phyloP scores from a whole-genome alignment of 2,797 vertebrate genomes.

The Eulemur mongoz region DNA sequence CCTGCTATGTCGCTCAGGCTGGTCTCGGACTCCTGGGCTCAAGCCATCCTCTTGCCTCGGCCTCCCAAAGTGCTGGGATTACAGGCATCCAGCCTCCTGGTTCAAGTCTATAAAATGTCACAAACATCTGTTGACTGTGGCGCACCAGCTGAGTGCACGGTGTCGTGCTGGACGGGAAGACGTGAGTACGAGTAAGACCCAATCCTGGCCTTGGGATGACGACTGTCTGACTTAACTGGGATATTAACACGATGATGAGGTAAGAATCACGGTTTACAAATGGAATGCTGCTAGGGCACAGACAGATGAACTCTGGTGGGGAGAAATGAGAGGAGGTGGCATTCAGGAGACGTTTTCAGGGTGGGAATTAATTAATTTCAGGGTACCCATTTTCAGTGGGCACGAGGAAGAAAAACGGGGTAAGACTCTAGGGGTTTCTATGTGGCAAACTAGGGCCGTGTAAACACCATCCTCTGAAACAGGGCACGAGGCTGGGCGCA shows the following conservation, averaged over 20 bases:
- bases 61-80: too few species aligned
- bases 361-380: neutral
- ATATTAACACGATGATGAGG: accelerated
- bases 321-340: neutral
- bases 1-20: too few species aligned
- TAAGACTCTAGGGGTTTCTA: neutral
- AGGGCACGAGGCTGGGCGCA: neutral
- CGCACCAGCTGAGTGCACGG: neutral
- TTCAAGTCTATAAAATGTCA: neutral
- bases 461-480: neutral
- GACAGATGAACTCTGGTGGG: neutral
- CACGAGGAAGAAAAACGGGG: neutral
- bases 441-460: neutral
- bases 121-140: neutral
- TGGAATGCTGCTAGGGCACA: neutral
- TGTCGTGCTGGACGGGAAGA: neutral
- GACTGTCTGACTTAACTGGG: neutral
- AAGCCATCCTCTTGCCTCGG: too few species aligned
- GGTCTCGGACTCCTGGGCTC: too few species aligned
- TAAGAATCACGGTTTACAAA: neutral
- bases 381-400: too few species aligned
- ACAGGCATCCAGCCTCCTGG: neutral
- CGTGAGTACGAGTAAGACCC: accelerated
- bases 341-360: neutral
- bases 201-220: neutral